Evolutionary conservation across 2,113 vertebrate species (phyloP).

Genomic region (Boleophthalmus pectinirostris): DNA sequence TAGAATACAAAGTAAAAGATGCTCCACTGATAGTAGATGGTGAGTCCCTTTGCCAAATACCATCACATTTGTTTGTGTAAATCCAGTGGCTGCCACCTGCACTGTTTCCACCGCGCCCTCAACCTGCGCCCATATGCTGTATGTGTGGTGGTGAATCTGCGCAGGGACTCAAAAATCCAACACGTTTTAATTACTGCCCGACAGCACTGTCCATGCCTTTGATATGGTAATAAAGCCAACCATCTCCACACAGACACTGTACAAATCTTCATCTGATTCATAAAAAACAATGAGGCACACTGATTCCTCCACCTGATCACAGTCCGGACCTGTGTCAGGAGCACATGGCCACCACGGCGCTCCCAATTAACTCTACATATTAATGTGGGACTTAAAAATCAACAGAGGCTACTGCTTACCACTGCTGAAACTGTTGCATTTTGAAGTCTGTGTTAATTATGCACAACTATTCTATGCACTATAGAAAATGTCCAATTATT

Average conservation of each 20-base stretch:
- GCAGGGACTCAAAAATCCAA: slow-evolving; percentile 84
- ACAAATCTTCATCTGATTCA: slow-evolving; percentile 97
- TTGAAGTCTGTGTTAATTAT: slow-evolving; percentile 76
- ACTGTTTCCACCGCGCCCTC: slow-evolving; percentile 84
- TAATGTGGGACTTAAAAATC: slow-evolving; percentile 62
- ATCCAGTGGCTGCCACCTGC: slow-evolving; percentile 91
- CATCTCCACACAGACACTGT: slow-evolving; percentile 90
- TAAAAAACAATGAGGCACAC: slow-evolving; percentile 90
- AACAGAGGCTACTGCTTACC: slow-evolving; percentile 58
- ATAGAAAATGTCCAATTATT: slow-evolving; percentile 77
- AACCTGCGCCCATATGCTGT: slow-evolving; percentile 70
- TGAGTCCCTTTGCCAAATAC: slow-evolving; percentile 85
- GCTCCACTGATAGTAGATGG: neutral
- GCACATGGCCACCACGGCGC: slow-evolving; percentile 54
- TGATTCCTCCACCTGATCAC: slow-evolving; percentile 94
- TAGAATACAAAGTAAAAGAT: neutral
- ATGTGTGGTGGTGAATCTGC: slow-evolving; percentile 20
- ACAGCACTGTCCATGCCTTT: slow-evolving; percentile 90
- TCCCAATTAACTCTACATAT: slow-evolving; percentile 76
- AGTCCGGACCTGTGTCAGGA: slow-evolving; percentile 74
- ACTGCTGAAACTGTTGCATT: slow-evolving; percentile 59
- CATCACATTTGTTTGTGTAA: slow-evolving; percentile 91
- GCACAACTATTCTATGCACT: slow-evolving; percentile 67
- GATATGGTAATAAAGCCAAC: slow-evolving; percentile 95
- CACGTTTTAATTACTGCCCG: slow-evolving; percentile 99